These are phyloP conservation scores for Amiota communis DNA, from an alignment of 2,888 invertebrate species.

Conservation along the genomic window DNA sequence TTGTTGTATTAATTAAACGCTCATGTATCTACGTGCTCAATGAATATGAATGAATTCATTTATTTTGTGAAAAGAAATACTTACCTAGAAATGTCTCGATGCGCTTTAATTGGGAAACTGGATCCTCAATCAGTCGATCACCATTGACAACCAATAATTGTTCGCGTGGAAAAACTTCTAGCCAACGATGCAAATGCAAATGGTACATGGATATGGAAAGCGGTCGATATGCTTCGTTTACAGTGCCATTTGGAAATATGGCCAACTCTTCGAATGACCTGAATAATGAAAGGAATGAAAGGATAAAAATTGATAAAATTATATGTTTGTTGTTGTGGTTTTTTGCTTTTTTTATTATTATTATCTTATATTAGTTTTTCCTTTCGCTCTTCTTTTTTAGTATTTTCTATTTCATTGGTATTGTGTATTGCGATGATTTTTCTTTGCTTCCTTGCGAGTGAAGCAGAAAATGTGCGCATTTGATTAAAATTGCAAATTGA, in stretches of 20 bases:
- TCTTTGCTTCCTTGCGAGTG: not conserved
- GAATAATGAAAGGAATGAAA: constrained; percentile 15
- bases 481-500: constrained; percentile 43
- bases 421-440: not conserved
- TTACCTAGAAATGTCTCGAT: constrained; percentile 91
- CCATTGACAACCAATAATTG: constrained; percentile 97
- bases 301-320: constrained; percentile 23
- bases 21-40: not conserved
- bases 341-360: not conserved
- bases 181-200: constrained; percentile 91
- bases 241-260: constrained; percentile 84
- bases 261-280: constrained; percentile 88
- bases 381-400: not conserved
- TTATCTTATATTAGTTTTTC: not conserved
- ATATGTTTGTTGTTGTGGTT: not conserved
- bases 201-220: constrained; percentile 93
- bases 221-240: constrained; percentile 88
- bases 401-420: not conserved
- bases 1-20: constrained; percentile 10
- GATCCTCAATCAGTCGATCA: constrained; percentile 91
- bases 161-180: constrained; percentile 91
- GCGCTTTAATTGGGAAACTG: constrained; percentile 87
- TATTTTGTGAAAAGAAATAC: constrained; percentile 45
- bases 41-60: not conserved
- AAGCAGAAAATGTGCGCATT: constrained; percentile 17